Evolutionary conservation across 2,113 vertebrate species (phyloP).

Genomic region (Myiozetetes cayanensis): DNA sequence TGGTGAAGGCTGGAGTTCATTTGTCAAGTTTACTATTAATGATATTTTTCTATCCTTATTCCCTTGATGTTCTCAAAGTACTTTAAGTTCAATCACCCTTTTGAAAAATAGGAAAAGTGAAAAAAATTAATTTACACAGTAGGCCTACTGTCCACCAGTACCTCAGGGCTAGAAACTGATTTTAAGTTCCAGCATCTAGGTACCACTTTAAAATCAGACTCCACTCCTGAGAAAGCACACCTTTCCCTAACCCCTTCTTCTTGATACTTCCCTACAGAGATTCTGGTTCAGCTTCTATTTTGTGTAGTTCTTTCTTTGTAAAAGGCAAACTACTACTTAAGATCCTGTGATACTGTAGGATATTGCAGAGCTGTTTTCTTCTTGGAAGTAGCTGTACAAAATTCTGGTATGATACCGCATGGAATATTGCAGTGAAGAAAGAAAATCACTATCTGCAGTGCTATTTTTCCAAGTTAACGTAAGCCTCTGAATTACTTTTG

Average conservation of each 20-base stretch:
- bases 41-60: background rate
- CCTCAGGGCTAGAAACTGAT: background rate
- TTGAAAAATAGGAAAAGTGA: background rate
- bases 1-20: background rate
- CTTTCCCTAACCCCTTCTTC: background rate
- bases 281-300: background rate
- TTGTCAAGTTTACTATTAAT: background rate
- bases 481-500: background rate
- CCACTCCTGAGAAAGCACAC: background rate
- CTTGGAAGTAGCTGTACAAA: background rate
- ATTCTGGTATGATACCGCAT: background rate
- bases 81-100: background rate
- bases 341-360: background rate
- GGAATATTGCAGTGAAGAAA: background rate
- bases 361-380: background rate
- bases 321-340: background rate
- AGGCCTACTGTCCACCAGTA: background rate
- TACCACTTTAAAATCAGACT: background rate
- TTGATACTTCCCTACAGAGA: background rate
- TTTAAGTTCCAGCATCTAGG: background rate
- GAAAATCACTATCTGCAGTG: background rate
- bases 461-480: background rate
- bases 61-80: background rate
- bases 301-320: background rate
- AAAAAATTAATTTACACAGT: accelerated